These are phyloP conservation scores for Argyrosomus regius DNA, from an alignment of 2,797 vertebrate genomes.

Conservation along the genomic window DNA sequence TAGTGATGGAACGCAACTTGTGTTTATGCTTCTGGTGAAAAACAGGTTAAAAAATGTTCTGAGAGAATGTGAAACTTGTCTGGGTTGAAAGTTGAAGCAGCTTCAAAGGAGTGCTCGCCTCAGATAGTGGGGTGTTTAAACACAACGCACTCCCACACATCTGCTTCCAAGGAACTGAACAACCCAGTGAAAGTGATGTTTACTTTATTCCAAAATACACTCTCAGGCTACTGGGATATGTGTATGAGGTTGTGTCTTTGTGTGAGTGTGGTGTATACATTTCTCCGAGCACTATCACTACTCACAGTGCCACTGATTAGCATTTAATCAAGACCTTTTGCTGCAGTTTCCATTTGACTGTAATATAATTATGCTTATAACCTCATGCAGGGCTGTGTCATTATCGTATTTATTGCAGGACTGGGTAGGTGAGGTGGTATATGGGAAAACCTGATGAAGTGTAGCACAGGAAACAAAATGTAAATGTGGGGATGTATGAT, in stretches of 20 bases:
- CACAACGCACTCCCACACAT: conserved; percentile 63
- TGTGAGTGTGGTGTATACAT: conserved; percentile 18
- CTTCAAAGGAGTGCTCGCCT: conserved; percentile 62
- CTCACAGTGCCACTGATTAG: conserved; percentile 40
- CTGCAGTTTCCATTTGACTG: conserved; percentile 42
- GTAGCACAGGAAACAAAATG: conserved; percentile 56
- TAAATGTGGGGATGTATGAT: conserved; percentile 44
- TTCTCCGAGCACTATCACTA: conserved; percentile 20
- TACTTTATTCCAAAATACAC: conserved; percentile 60
- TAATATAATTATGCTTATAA: conserved; percentile 44
- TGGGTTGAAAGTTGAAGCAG: conserved; percentile 64
- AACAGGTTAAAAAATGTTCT: conserved; percentile 27
- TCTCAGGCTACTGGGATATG: conserved; percentile 38
- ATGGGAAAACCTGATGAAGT: conserved; percentile 48
- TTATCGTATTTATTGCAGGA: conserved; percentile 37
- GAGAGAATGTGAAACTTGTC: conserved; percentile 58
- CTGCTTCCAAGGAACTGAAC: conserved; percentile 61
- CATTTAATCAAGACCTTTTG: conserved; percentile 50
- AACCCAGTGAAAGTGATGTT: conserved; percentile 63
- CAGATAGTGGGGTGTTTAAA: conserved; percentile 65
- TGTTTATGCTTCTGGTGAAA: conserved; percentile 49
- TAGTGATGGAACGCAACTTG: conserved; percentile 35
- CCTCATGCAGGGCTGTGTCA: conserved; percentile 25
- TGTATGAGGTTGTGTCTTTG: conserved; percentile 24
- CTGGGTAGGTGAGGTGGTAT: conserved; percentile 15